Conservation (phyloP, 2,113 vertebrate genomes). For the Caranx melampygus region DNA sequence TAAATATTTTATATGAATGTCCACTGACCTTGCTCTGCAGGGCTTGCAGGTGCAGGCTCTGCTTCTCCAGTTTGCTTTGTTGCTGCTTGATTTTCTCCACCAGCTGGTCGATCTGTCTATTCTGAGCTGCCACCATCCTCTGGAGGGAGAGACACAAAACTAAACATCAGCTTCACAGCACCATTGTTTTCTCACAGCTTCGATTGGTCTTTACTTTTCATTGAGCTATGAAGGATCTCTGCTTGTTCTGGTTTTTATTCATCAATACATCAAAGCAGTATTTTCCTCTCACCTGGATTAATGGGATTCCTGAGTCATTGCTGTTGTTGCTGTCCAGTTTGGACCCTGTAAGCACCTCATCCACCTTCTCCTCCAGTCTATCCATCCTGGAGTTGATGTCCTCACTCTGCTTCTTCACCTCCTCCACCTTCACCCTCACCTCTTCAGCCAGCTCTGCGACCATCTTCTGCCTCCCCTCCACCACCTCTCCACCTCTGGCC, state of each 20-base stretch:
- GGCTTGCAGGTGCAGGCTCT: constrained; percentile 86
- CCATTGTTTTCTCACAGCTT: background rate
- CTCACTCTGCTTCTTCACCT: constrained; percentile 73
- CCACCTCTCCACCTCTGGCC: constrained; percentile 54
- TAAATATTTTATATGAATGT: background rate
- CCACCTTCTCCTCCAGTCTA: constrained; percentile 78
- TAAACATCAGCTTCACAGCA: background rate
- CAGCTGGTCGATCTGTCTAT: constrained; percentile 85
- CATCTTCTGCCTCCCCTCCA: constrained; percentile 65
- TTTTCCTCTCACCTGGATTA: constrained; percentile 75
- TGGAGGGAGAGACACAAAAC: constrained; percentile 42
- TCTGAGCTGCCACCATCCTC: constrained; percentile 86
- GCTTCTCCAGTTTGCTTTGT: constrained; percentile 90
- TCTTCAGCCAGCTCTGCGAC: constrained; percentile 59
- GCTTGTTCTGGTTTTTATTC: no score
- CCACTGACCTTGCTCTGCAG: constrained; percentile 79
- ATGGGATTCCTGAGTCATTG: constrained; percentile 38
- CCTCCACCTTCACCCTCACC: constrained; percentile 68
- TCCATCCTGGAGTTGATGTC: constrained; percentile 76
- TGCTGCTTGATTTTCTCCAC: constrained; percentile 90
- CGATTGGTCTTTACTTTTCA: background rate
- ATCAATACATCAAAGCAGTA: background rate
- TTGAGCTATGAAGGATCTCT: background rate
- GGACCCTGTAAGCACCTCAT: constrained; percentile 35
- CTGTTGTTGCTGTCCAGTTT: constrained; percentile 57